These are phyloP conservation scores for Euura saliciscinereae DNA, from an alignment of 1,140 invertebrate genomes.

Conservation along the genomic window DNA sequence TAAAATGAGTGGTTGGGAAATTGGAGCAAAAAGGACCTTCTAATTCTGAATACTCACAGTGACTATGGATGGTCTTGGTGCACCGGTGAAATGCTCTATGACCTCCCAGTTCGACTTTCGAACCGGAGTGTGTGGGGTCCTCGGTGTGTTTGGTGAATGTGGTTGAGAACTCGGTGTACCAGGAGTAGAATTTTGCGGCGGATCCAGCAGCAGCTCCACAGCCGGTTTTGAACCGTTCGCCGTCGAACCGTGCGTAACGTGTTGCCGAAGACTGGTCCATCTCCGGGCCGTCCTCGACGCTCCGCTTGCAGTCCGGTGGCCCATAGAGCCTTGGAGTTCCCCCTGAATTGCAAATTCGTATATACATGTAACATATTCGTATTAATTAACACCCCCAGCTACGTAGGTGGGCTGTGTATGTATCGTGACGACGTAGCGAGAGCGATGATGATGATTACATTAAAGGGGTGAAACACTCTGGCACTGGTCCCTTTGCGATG, in stretches of 20 bases:
- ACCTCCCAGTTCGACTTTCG: constrained; percentile 88
- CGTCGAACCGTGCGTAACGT: constrained; percentile 39
- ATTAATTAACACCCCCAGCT: not conserved
- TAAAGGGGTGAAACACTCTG: not conserved
- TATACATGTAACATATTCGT: not conserved
- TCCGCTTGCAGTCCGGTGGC: constrained; percentile 37
- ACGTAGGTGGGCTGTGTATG: not conserved
- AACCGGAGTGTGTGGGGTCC: constrained; percentile 62
- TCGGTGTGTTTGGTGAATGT: constrained; percentile 46
- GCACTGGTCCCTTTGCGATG: no score
- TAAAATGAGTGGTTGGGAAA: no score
- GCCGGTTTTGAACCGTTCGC: constrained; percentile 40
- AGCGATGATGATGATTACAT: not conserved
- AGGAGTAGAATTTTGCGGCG: constrained; percentile 47
- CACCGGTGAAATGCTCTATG: constrained; percentile 78
- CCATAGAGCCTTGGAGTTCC: constrained; percentile 16
- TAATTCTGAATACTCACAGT: constrained; percentile 36
- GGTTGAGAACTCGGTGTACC: constrained; percentile 49
- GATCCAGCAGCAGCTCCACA: constrained; percentile 46
- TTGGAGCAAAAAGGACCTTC: no score
- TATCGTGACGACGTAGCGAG: not conserved
- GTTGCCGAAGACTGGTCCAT: constrained; percentile 61
- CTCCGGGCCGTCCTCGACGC: constrained; percentile 46
- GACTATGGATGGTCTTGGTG: constrained; percentile 54
- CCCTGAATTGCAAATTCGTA: constrained; percentile 15